These are phyloP conservation scores for Pseudolaguvia tuberculata DNA, from an alignment of 2,113 vertebrate genomes.

Conservation along the genomic window DNA sequence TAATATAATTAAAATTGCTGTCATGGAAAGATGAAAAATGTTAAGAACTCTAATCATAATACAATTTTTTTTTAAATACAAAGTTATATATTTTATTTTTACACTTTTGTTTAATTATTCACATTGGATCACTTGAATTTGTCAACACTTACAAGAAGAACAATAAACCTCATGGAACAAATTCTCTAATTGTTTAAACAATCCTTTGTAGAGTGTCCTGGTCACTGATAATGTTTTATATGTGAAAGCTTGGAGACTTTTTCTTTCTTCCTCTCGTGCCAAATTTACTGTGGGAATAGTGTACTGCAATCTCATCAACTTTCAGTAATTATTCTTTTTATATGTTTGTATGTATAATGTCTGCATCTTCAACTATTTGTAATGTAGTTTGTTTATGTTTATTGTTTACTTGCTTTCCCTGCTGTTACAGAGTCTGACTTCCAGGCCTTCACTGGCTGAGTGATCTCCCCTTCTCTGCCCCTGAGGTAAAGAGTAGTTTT, in stretches of 20 bases:
- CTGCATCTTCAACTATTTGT: slow-evolving; percentile 32
- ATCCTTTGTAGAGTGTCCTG: background rate
- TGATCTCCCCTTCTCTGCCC: slow-evolving; percentile 49
- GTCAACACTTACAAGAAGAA: slow-evolving; percentile 18
- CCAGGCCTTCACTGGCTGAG: slow-evolving; percentile 74
- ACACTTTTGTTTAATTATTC: slow-evolving; percentile 5
- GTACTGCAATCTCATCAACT: background rate
- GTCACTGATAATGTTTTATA: background rate
- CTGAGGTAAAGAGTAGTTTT: slow-evolving; percentile 63
- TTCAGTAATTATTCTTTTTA: background rate
- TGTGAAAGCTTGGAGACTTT: background rate
- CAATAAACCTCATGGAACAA: slow-evolving; percentile 33
- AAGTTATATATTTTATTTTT: slow-evolving; percentile 2
- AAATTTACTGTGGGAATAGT: background rate
- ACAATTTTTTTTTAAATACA: no score
- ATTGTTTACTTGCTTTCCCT: slow-evolving; percentile 61
- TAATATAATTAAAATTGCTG: slow-evolving; percentile 1
- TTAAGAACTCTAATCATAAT: background rate
- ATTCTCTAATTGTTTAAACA: background rate
- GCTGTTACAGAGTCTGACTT: slow-evolving; percentile 76
- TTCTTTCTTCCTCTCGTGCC: background rate
- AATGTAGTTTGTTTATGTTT: slow-evolving; percentile 42
- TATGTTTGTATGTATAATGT: background rate
- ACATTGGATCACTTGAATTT: slow-evolving; percentile 17
- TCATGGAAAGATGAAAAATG: background rate